Evolutionary conservation across 2,113 vertebrate genomes (phyloP), one percentile per base, ranked within the genome.

Genomic region (Notothenia coriiceps): DNA sequence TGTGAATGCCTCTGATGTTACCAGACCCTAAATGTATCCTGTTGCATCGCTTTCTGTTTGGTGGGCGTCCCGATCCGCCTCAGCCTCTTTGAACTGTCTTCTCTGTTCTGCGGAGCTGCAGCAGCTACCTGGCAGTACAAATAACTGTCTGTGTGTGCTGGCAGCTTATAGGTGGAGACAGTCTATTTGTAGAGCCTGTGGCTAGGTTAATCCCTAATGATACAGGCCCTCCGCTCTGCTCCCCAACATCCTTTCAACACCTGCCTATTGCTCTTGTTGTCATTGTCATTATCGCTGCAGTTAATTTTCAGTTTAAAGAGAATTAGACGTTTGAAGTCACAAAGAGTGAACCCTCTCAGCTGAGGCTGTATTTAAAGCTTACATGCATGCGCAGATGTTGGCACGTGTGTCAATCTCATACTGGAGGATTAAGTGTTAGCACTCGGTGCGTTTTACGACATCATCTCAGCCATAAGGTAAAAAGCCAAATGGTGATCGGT

Each of bases 201-300:
- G 91, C 86, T 80, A 89, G 93, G 93, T 93, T 94, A 93, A 94
- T 94, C 93, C 90, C 86, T 90, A 90, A 94, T 94, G 91, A 93
- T 91, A 91, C 88, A 90, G 84, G 83, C 63, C 86, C 74, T 82
- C 71, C 55, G 79, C 89, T 89, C 63, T 67, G 70, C 84, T 83
- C 77, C 79, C 79, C 47, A 62, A 68, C 78, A 68, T 89, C 86
- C 84, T 79, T 66, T 86, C 85, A 85, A 44, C 89, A 90, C 84
- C 91, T 89, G 87, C 85, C 84, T 62, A 84, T 86, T 90, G 82
- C 79, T 82, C 65, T 78, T 49, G 65, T 81, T 82, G 78, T 78
- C 79, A 79, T 56, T 68, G 83, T 88, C 83, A 86, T 90, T 88
- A 88, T 77, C 49, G 56, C 76, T 25, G 55, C 64, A 64, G 65